phyloP scores from a whole-genome alignment of 92 coral and sea anemone genomes.

The Heteractis magnifica region DNA sequence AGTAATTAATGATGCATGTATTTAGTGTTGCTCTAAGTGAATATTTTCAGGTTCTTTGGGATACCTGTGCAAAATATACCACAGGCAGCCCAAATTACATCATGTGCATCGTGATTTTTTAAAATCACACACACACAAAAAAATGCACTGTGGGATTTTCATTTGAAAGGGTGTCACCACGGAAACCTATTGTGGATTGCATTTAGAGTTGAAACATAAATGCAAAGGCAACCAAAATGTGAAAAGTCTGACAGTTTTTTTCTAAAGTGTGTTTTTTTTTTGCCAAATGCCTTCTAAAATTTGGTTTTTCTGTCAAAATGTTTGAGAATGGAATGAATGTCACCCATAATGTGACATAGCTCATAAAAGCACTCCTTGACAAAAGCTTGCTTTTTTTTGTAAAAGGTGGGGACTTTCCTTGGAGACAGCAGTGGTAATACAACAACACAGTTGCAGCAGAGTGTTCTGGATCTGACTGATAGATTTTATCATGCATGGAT shows the following conservation, averaged over 20 bases:
- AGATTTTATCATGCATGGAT: slow-evolving; percentile 93
- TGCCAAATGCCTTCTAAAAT: too few species aligned
- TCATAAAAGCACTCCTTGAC: background rate
- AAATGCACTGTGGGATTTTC: too few species aligned
- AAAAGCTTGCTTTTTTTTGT: background rate
- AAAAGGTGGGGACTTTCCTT: slow-evolving; percentile 81
- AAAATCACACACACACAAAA: too few species aligned
- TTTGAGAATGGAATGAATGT: background rate
- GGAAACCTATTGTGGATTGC: too few species aligned
- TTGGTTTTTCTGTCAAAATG: too few species aligned
- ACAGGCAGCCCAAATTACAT: background rate
- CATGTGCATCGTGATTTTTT: too few species aligned
- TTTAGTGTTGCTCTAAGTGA: background rate
- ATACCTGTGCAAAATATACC: background rate
- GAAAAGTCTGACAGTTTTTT: too few species aligned
- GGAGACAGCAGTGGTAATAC: slow-evolving; percentile 70
- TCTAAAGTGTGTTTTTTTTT: too few species aligned
- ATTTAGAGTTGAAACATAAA: too few species aligned
- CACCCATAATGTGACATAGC: too few species aligned
- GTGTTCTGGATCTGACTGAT: slow-evolving; percentile 92
- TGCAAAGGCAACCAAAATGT: too few species aligned
- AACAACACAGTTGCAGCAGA: slow-evolving; percentile 81
- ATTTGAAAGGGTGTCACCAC: too few species aligned
- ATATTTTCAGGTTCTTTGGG: background rate
- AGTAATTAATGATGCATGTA: background rate